Base-by-base conservation (phyloP, 2,888 invertebrate genomes). In the Microchrysa polita region DNA sequence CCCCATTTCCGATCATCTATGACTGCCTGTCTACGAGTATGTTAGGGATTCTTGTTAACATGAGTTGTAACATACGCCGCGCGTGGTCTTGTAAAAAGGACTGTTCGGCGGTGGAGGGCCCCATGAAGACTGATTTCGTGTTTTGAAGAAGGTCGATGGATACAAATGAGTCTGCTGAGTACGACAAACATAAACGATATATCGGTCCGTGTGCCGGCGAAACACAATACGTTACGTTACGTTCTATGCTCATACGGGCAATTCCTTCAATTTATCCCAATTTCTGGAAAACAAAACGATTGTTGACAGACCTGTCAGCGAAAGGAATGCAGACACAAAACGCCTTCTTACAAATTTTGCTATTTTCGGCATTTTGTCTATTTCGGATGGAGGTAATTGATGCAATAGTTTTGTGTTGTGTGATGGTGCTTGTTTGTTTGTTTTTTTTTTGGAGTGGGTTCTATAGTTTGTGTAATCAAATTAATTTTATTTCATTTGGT, bases 81-180 rank as follows among this genome's bases (percentile, higher is more conserved):
- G 69, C 69, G 57, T 69, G 69, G 69, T 69, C 69, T 69, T 69
- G 69, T 69, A 69, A n/a, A n/a, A n/a, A 69, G 69, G 55, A 57
- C 57, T 69, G 55, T n/a, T 69, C 40, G n/a, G 16, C 34, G 52
- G 55, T 18, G 55, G 69, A 57, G 69, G 69, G n/a, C n/a, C n/a
- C 27, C 27, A 34, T 2, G 7, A 34, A 34, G 27, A 7, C 27
- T 69, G 57, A 69, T 55, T 69, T 22, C 55, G 57, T 69, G 69
- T 69, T 69, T 69, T 69, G 69, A 69, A 69, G 69, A 69, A 69
- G 69, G 69, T 69, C 69, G 69, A 69, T 57, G 69, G 69, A 69
- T 55, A 69, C 57, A 69, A 69, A 69, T 69, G 69, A 69, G 69
- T 69, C 57, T 69, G n/a, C n/a, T n/a, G 69, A 65, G 48, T n/a